phyloP scores from a whole-genome alignment of 2,888 invertebrate species.

The Venusia cambrica region DNA sequence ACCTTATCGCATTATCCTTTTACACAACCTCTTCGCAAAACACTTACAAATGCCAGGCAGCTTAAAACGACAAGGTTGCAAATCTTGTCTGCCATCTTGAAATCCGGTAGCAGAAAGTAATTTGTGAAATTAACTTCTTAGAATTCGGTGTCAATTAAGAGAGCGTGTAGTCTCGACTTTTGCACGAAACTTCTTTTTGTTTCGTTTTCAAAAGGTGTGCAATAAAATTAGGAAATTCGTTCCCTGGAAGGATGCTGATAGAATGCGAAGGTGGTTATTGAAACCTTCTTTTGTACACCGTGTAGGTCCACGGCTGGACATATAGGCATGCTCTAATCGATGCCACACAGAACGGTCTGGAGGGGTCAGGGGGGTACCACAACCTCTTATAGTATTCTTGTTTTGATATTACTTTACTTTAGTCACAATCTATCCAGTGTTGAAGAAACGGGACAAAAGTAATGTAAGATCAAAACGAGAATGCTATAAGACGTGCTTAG shows the following conservation, averaged over 20 bases:
- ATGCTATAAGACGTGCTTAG: too few relatives aligned
- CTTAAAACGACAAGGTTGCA: constrained; percentile 50
- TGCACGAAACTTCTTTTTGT: constrained; percentile 34
- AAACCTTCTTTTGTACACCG: too few relatives aligned
- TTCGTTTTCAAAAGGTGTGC: constrained; percentile 25
- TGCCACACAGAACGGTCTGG: too few relatives aligned
- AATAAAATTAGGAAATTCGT: constrained; percentile 20
- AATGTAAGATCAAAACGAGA: too few relatives aligned
- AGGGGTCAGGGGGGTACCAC: too few relatives aligned
- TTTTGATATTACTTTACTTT: too few relatives aligned
- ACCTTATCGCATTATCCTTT: constrained; percentile 50
- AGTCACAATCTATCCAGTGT: too few relatives aligned
- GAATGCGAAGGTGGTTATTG: constrained; percentile 2
- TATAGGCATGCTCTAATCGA: too few relatives aligned
- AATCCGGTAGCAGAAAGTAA: constrained; percentile 78
- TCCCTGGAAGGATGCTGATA: constrained; percentile 10
- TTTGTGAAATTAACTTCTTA: constrained; percentile 81
- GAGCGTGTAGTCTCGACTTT: constrained; percentile 28
- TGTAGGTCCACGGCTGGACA: too few relatives aligned
- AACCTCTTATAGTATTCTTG: too few relatives aligned
- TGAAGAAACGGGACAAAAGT: too few relatives aligned
- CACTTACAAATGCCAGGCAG: not conserved
- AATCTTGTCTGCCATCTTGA: constrained; percentile 53
- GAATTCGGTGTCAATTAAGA: constrained; percentile 75
- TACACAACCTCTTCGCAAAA: not conserved